Evolutionary conservation across 2,888 invertebrate species (phyloP).

Genomic region (Salpingus planirostris): DNA sequence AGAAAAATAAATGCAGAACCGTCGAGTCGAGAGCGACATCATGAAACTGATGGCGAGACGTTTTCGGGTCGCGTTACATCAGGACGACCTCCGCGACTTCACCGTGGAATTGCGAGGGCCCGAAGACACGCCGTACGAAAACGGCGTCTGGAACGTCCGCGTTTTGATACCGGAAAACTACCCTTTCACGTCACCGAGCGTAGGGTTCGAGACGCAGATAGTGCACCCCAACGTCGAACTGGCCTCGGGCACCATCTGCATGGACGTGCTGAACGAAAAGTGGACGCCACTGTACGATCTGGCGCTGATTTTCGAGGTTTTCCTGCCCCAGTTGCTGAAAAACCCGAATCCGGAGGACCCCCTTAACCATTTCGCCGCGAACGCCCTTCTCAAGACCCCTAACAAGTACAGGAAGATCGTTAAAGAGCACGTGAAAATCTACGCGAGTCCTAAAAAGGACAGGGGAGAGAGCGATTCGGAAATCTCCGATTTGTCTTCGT

Average conservation of each 20-base stretch:
- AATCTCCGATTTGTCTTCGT: constrained; percentile 7
- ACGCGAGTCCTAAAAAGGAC: constrained; percentile 3
- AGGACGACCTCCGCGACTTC: constrained; percentile 7
- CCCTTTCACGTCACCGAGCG: constrained; percentile 10
- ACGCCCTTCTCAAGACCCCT: constrained; percentile 4
- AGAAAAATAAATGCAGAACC: too few relatives aligned
- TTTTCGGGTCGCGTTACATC: too few relatives aligned
- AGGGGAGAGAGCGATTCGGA: constrained; percentile 1
- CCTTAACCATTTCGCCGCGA: constrained; percentile 7
- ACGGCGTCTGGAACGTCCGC: constrained; percentile 7
- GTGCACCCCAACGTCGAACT: constrained; percentile 11
- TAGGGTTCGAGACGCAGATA: constrained; percentile 8
- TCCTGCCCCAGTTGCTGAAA: constrained; percentile 8
- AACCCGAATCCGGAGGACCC: constrained; percentile 10
- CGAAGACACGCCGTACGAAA: constrained; percentile 7
- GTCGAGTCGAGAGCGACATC: too few relatives aligned
- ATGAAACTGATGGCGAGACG: too few relatives aligned
- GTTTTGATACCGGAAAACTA: constrained; percentile 6
- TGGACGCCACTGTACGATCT: constrained; percentile 11
- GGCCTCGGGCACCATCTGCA: constrained; percentile 7
- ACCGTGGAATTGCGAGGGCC: constrained; percentile 9
- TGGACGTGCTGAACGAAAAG: constrained; percentile 11
- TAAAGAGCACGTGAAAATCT: constrained; percentile 5
- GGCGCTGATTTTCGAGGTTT: constrained; percentile 8
- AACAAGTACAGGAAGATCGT: constrained; percentile 5